Percentiles rank a stretch among this genome's conserved stretches.
These are phyloP conservation scores for Sigmodon hispidus DNA, from an alignment of 2,113 vertebrate species.

Conservation along the genomic window DNA sequence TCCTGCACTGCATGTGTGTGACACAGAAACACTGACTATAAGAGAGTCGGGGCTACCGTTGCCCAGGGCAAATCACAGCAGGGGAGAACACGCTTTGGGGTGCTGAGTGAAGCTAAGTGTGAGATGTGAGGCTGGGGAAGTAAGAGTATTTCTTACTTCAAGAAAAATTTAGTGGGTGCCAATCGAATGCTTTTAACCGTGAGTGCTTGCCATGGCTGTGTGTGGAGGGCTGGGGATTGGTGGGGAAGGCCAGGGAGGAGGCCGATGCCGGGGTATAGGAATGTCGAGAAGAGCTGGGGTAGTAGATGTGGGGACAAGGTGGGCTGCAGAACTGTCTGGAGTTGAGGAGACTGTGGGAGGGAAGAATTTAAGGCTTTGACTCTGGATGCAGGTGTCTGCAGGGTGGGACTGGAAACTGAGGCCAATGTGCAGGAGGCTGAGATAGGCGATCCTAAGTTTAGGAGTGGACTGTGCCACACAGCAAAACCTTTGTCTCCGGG, in stretches of 20 bases:
- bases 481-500: background rate
- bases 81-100: background rate
- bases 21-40: too few relatives aligned
- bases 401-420: background rate
- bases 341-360: background rate
- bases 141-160: background rate
- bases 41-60: too few relatives aligned
- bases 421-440: background rate
- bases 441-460: background rate
- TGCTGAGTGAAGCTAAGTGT: background rate
- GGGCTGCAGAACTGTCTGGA: background rate
- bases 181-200: background rate
- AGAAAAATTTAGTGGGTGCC: background rate
- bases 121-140: too few relatives aligned
- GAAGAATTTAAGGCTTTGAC: background rate
- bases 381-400: background rate
- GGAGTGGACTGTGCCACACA: background rate
- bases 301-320: background rate
- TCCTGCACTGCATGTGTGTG: too few relatives aligned
- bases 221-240: background rate
- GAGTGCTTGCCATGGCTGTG: background rate
- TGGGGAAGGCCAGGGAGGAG: background rate
- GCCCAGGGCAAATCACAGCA: background rate
- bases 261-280: background rate
- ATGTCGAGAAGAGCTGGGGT: background rate